phyloP scores from a whole-genome alignment of 2,888 invertebrate species.

The Brenthis hecate region DNA sequence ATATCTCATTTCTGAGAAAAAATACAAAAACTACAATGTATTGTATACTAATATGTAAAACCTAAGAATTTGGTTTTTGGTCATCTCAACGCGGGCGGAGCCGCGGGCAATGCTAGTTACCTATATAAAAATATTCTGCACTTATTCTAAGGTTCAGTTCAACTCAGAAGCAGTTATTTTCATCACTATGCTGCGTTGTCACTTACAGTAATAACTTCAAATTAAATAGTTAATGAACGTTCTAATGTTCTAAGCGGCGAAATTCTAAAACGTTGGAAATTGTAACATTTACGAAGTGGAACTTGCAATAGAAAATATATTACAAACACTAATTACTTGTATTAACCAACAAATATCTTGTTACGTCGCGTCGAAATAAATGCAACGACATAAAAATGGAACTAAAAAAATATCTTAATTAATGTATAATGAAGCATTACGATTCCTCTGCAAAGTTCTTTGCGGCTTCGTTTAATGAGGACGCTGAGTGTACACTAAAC shows the following conservation, averaged over 20 bases:
- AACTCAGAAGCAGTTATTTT: no score
- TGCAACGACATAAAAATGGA: conserved; percentile 15
- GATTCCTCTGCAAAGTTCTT: conserved; percentile 55
- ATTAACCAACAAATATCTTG: conserved; percentile 12
- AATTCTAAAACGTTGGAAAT: background rate
- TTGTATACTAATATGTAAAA: no score
- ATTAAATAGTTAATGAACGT: no score
- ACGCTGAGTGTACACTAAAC: conserved; percentile 52
- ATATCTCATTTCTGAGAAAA: no score
- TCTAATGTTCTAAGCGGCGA: background rate
- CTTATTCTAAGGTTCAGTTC: no score
- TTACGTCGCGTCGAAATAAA: conserved; percentile 10
- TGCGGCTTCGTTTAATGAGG: conserved; percentile 63
- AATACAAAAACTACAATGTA: no score
- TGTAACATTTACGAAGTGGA: background rate
- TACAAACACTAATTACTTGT: conserved; percentile 10
- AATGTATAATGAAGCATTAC: conserved; percentile 41
- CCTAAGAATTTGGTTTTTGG: no score
- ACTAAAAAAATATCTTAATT: conserved; percentile 30
- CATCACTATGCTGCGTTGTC: no score
- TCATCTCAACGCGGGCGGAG: no score
- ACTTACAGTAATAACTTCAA: no score
- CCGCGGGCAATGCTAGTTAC: no score
- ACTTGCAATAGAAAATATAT: background rate
- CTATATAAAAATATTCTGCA: no score